Conservation (phyloP, 2,113 vertebrate genomes). For the Eublepharis macularius region DNA sequence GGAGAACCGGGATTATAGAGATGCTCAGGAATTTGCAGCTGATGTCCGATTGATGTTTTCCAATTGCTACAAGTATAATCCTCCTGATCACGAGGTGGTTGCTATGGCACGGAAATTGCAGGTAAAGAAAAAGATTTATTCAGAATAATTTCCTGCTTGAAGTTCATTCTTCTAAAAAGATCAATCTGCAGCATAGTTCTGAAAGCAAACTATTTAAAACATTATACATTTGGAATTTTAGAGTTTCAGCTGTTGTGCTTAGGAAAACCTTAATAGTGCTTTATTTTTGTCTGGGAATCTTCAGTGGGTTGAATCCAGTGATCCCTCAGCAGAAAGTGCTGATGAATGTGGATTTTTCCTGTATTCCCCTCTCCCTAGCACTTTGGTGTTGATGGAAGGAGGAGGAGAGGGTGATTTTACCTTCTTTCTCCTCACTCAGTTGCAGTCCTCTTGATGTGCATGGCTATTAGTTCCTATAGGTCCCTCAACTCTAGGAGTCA, state of each 20-base stretch:
- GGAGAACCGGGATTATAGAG: constrained; percentile 90
- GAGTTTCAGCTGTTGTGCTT: background rate
- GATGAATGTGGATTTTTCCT: too few relatives aligned
- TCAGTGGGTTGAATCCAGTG: too few relatives aligned
- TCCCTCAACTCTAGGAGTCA: too few relatives aligned
- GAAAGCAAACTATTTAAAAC: background rate
- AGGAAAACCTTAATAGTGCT: background rate
- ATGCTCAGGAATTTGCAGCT: constrained; percentile 94
- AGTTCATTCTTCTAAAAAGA: background rate
- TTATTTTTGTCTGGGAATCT: background rate
- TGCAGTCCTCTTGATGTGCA: too few relatives aligned
- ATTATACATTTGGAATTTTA: background rate
- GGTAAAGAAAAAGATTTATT: constrained; percentile 70
- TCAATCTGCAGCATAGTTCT: background rate
- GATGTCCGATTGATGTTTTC: constrained; percentile 99
- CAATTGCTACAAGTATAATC: constrained; percentile 99
- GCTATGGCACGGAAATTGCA: constrained; percentile 95
- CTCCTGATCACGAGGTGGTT: constrained; percentile 96
- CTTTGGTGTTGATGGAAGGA: too few relatives aligned
- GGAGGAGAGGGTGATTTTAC: too few relatives aligned
- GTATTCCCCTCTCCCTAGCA: too few relatives aligned
- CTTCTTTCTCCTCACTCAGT: too few relatives aligned
- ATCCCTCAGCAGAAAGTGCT: too few relatives aligned
- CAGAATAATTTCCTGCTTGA: rapidly evolving
- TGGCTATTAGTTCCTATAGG: too few relatives aligned